These are phyloP conservation scores for Agapornis roseicollis DNA, from an alignment of 2,113 vertebrate species.

Conservation along the genomic window DNA sequence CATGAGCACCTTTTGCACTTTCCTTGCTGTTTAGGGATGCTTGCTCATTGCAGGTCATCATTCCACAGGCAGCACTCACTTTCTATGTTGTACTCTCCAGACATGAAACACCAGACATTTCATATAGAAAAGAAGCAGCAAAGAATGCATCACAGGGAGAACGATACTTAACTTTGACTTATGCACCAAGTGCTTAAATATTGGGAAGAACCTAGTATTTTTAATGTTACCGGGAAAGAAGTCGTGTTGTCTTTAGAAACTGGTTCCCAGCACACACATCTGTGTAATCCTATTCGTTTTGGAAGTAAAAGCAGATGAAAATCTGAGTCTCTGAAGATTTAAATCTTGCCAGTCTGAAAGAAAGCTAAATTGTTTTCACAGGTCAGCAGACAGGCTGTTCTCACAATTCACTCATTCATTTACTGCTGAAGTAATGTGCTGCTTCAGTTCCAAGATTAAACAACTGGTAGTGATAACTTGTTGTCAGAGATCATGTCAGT, in stretches of 20 bases:
- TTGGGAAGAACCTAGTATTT: background rate
- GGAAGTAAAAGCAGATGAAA: conserved; percentile 39
- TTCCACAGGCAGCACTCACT: background rate
- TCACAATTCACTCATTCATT: conserved; percentile 38
- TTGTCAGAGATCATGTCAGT: background rate
- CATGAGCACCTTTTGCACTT: background rate
- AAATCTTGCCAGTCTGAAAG: background rate
- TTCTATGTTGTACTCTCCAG: background rate
- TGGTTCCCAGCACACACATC: background rate
- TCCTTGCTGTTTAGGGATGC: background rate
- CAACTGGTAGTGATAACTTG: background rate
- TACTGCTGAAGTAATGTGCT: background rate
- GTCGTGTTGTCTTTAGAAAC: background rate
- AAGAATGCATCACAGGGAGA: background rate
- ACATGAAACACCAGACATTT: background rate
- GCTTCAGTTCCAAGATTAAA: conserved; percentile 31
- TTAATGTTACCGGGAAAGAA: background rate
- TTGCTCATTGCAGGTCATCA: background rate
- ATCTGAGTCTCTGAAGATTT: background rate
- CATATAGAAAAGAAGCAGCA: background rate
- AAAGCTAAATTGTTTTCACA: conserved; percentile 39
- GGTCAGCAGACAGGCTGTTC: conserved; percentile 13
- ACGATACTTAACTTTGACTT: background rate
- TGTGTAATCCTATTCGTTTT: background rate
- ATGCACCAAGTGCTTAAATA: background rate